phyloP scores from a whole-genome alignment of 2,888 invertebrate genomes.

The Nudaria mundana region DNA sequence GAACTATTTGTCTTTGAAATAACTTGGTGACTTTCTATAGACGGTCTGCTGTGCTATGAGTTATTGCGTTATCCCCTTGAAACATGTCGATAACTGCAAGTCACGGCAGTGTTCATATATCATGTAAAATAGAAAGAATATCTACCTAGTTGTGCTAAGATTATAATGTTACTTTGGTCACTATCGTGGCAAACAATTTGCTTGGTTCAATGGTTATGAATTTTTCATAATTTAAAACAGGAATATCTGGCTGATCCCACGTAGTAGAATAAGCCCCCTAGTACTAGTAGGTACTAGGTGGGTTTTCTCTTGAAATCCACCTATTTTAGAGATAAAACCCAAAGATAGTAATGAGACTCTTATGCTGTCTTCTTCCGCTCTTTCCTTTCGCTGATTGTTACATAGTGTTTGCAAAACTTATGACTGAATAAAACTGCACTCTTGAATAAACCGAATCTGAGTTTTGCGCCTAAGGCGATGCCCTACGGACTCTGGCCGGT shows the following conservation, averaged over 20 bases:
- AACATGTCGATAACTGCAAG: slow-evolving; percentile 47
- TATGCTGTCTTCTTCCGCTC: too few species aligned
- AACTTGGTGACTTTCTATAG: slow-evolving; percentile 65
- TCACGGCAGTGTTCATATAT: slow-evolving; percentile 47
- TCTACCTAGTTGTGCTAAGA: slow-evolving; percentile 8
- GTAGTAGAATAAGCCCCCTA: too few species aligned
- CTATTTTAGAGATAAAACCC: too few species aligned
- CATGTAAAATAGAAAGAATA: slow-evolving; percentile 29
- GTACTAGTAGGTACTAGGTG: too few species aligned
- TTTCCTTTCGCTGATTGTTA: neutral
- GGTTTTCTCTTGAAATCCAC: too few species aligned
- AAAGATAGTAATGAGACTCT: too few species aligned
- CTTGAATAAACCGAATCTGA: slow-evolving; percentile 63
- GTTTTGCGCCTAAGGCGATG: slow-evolving; percentile 61
- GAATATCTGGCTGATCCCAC: too few species aligned
- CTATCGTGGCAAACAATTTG: neutral
- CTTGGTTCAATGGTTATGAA: too few species aligned
- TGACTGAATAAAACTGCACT: slow-evolving; percentile 54
- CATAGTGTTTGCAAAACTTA: slow-evolving; percentile 37
- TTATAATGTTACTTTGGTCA: neutral
- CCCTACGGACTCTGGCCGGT: slow-evolving; percentile 52
- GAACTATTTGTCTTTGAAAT: slow-evolving; percentile 75
- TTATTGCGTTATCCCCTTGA: slow-evolving; percentile 57
- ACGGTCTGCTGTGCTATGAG: slow-evolving; percentile 45
- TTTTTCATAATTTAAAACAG: too few species aligned